phyloP scores from a whole-genome alignment of 30 jellyfish, hydroid and myxozoan species.

The Cassiopea andromeda region DNA sequence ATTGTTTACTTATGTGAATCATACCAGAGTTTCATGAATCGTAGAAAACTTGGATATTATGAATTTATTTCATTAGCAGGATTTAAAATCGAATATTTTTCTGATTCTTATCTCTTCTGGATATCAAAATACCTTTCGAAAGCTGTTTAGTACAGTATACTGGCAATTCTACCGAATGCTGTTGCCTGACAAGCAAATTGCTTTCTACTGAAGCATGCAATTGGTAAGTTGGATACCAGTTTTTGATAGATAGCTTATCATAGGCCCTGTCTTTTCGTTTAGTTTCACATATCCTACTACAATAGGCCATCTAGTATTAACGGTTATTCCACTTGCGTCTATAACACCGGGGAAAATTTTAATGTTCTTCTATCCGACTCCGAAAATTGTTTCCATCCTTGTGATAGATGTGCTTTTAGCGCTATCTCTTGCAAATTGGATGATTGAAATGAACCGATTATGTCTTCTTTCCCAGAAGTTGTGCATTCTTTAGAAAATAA shows the following conservation, averaged over 20 bases:
- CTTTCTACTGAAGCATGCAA: background rate
- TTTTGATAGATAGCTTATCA: background rate
- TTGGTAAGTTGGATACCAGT: slow-evolving; percentile 21
- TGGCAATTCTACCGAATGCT: background rate
- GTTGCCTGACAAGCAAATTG: background rate
- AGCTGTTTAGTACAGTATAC: background rate
- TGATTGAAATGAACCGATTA: too few species aligned
- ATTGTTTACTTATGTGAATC: slow-evolving; percentile 69
- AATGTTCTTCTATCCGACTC: too few species aligned
- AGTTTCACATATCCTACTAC: background rate
- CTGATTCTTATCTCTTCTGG: too few species aligned
- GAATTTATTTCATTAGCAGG: background rate
- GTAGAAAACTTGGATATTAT: background rate
- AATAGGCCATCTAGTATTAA: too few species aligned
- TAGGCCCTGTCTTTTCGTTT: background rate
- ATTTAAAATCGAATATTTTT: background rate
- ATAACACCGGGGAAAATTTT: too few species aligned
- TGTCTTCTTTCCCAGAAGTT: too few species aligned
- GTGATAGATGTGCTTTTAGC: too few species aligned
- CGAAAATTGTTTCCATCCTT: too few species aligned
- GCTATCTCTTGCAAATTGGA: too few species aligned
- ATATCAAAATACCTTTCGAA: too few species aligned
- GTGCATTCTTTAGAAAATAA: too few species aligned
- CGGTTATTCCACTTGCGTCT: too few species aligned
- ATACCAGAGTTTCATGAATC: slow-evolving; percentile 36